A percentile compares a stretch with the other conserved stretches of the same genome.
phyloP scores from a whole-genome alignment of 2,113 vertebrate genomes.

The Zosterops borbonicus region DNA sequence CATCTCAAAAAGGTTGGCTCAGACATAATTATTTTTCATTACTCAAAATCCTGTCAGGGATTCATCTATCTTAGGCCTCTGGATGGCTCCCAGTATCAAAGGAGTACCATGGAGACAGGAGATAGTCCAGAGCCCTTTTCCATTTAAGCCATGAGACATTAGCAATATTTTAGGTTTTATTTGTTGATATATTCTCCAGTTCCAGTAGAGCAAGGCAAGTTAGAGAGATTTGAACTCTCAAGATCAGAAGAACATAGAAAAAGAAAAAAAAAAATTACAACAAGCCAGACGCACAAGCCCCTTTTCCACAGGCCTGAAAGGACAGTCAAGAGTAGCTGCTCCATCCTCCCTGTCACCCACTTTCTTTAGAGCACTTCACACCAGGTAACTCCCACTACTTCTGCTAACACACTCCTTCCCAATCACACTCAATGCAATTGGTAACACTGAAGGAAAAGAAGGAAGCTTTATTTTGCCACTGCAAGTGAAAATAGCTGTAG shows the following conservation, averaged over 20 bases:
- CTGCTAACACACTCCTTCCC: background rate
- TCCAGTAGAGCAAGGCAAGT: background rate
- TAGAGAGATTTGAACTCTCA: background rate
- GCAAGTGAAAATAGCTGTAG: background rate
- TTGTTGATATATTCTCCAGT: background rate
- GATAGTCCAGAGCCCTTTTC: background rate
- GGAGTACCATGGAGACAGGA: background rate
- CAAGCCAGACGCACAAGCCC: background rate
- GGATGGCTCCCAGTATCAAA: background rate
- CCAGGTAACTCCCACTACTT: background rate
- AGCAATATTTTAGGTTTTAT: background rate
- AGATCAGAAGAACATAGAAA: background rate
- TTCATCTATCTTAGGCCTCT: background rate
- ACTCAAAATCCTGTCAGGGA: background rate
- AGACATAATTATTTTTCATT: background rate
- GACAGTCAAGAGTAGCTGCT: background rate
- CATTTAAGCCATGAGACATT: background rate
- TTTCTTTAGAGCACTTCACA: background rate
- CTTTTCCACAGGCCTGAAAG: background rate
- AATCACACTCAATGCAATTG: accelerated
- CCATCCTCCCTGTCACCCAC: background rate
- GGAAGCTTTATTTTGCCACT: background rate
- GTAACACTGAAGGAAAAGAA: background rate
- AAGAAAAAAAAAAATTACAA: background rate
- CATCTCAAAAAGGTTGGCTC: background rate